phyloP scores from a whole-genome alignment of 2,888 invertebrate species.

The Spodoptera littoralis region DNA sequence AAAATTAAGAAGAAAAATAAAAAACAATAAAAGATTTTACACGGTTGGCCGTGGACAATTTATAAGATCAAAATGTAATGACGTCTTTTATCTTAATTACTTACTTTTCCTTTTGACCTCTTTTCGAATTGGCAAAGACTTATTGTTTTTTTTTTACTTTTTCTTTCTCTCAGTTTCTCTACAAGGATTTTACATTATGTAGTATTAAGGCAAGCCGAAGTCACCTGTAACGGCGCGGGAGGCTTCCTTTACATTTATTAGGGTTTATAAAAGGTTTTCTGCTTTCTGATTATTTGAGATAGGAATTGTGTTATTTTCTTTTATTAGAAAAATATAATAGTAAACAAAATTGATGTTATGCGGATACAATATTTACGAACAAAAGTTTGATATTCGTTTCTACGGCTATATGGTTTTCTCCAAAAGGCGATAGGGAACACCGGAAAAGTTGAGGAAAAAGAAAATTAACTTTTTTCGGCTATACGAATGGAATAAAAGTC shows the following conservation, averaged over 20 bases:
- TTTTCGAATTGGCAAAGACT: slow-evolving; percentile 43
- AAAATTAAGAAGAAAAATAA: slow-evolving; percentile 61
- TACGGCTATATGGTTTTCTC: slow-evolving; percentile 29
- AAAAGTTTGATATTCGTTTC: slow-evolving; percentile 19
- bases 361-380: slow-evolving; percentile 19
- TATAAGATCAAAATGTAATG: slow-evolving; percentile 55
- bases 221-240: slow-evolving; percentile 31
- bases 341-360: slow-evolving; percentile 10
- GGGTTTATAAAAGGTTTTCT: slow-evolving; percentile 29
- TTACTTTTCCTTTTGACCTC: slow-evolving; percentile 47
- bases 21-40: slow-evolving; percentile 62
- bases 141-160: slow-evolving; percentile 42
- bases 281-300: slow-evolving; percentile 30
- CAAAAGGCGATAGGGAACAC: slow-evolving; percentile 16
- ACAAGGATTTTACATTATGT: slow-evolving; percentile 46
- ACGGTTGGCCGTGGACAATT: slow-evolving; percentile 43
- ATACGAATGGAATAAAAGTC: slow-evolving; percentile 40
- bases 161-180: slow-evolving; percentile 23
- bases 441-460: slow-evolving; percentile 44
- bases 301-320: slow-evolving; percentile 15
- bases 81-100: slow-evolving; percentile 58
- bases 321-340: slow-evolving; percentile 23
- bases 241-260: slow-evolving; percentile 30
- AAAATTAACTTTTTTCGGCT: slow-evolving; percentile 47
- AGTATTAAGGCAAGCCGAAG: slow-evolving; percentile 34